These are phyloP conservation scores for Karalla daura DNA, from an alignment of 2,797 vertebrate species.

Conservation along the genomic window DNA sequence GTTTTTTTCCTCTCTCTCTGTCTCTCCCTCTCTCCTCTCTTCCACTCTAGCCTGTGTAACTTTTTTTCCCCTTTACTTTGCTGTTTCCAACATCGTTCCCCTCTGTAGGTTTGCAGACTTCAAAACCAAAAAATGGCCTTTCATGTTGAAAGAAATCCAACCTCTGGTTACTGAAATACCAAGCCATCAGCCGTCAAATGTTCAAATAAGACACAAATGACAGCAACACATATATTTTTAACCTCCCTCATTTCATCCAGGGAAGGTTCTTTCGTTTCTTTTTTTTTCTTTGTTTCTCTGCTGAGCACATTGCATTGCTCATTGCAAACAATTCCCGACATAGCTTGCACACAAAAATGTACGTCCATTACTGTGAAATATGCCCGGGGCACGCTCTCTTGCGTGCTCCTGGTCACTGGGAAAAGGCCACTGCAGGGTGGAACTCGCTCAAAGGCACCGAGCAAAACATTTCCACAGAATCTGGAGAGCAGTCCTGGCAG, in stretches of 20 bases:
- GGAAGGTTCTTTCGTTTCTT: too few species aligned
- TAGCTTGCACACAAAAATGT: background rate
- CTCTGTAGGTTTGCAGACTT: slow-evolving; percentile 28
- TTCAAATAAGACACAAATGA: slow-evolving; percentile 40
- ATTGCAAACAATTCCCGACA: background rate
- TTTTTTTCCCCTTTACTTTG: slow-evolving; percentile 32
- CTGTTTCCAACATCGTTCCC: slow-evolving; percentile 34
- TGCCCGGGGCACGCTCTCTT: background rate
- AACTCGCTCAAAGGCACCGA: background rate
- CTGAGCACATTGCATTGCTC: background rate
- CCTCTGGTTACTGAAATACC: slow-evolving; percentile 37
- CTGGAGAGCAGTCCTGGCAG: background rate
- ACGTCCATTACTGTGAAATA: background rate
- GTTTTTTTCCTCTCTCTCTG: background rate
- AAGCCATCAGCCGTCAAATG: slow-evolving; percentile 32
- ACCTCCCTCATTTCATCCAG: slow-evolving; percentile 18
- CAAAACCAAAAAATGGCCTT: slow-evolving; percentile 6
- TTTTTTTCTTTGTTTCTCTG: too few species aligned
- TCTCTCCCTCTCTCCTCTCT: slow-evolving; percentile 2
- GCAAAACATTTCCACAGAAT: background rate
- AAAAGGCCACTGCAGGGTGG: background rate
- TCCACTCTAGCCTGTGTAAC: slow-evolving; percentile 28
- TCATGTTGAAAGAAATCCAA: slow-evolving; percentile 42
- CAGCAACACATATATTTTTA: slow-evolving; percentile 39
- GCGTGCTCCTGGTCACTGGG: background rate